Percentiles rank a stretch among this genome's conserved stretches.
Conservation (phyloP, 2,888 invertebrate species). For the Eurois occulta region DNA sequence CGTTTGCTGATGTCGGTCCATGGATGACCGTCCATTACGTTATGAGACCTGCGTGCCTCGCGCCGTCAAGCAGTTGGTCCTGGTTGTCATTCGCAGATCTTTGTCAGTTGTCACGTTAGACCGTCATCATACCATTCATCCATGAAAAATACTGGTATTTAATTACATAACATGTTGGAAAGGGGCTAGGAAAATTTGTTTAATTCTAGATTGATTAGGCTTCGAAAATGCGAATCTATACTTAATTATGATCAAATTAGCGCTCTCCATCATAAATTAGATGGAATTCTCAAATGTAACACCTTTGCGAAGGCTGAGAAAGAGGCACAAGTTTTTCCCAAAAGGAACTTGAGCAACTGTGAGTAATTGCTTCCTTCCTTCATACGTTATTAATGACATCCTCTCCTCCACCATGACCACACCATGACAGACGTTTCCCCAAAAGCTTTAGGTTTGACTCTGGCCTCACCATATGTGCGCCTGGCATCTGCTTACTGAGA, state of each 20-base stretch:
- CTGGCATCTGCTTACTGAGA: neutral
- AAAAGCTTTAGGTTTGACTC: neutral
- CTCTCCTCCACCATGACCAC: conserved; percentile 20
- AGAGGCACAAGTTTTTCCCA: neutral
- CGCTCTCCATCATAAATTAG: neutral
- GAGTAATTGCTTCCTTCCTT: conserved; percentile 46
- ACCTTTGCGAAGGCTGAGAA: conserved; percentile 22
- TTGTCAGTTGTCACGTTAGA: neutral
- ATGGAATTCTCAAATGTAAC: neutral
- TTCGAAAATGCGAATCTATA: neutral
- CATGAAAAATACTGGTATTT: neutral
- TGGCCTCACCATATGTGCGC: conserved; percentile 6
- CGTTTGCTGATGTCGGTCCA: neutral
- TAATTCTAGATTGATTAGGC: neutral
- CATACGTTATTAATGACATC: conserved; percentile 38
- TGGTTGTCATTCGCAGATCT: neutral
- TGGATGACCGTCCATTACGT: neutral
- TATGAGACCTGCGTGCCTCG: neutral
- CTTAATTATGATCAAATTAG: neutral
- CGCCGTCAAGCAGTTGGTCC: no score
- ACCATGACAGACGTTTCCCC: conserved; percentile 1
- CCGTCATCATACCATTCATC: neutral
- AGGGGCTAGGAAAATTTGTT: neutral
- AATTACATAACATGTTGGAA: neutral
- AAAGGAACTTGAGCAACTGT: conserved; percentile 21